Conservation (phyloP, 2,113 vertebrate species). For the Leuciscus idus region DNA sequence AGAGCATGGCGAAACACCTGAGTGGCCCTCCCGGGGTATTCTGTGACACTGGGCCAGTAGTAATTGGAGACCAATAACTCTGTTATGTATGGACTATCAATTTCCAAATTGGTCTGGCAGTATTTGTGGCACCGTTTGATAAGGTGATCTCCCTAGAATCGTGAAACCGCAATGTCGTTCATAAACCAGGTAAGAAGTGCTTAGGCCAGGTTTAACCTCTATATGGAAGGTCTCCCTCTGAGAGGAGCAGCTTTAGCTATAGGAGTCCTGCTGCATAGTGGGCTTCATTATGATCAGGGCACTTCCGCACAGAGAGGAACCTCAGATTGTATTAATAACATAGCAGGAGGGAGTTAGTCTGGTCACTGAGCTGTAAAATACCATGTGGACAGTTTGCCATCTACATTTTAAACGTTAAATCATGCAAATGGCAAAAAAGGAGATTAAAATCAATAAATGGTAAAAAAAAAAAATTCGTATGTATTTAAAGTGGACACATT, state of each 20-base stretch:
- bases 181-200: constrained; percentile 21
- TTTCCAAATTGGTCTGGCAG: constrained; percentile 58
- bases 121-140: constrained; percentile 31
- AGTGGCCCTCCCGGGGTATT: constrained; percentile 67
- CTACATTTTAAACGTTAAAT: not conserved
- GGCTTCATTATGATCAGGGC: constrained; percentile 38
- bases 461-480: too few species aligned
- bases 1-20: constrained; percentile 77
- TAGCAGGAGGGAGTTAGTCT: constrained; percentile 24
- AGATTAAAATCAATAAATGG: not conserved
- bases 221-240: constrained; percentile 36
- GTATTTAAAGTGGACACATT: too few species aligned
- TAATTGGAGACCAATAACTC: constrained; percentile 74
- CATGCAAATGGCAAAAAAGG: not conserved
- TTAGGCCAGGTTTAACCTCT: constrained; percentile 46
- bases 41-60: constrained; percentile 63
- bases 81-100: constrained; percentile 66
- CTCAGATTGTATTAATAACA: constrained; percentile 54
- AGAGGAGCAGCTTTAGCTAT: constrained; percentile 33
- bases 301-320: constrained; percentile 41
- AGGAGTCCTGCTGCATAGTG: constrained; percentile 27
- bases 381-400: constrained; percentile 26
- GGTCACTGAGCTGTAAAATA: constrained; percentile 23
- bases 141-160: not conserved
- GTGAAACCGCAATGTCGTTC: not conserved